phyloP scores from a whole-genome alignment of 2,797 vertebrate genomes.

The Cygnus olor region DNA sequence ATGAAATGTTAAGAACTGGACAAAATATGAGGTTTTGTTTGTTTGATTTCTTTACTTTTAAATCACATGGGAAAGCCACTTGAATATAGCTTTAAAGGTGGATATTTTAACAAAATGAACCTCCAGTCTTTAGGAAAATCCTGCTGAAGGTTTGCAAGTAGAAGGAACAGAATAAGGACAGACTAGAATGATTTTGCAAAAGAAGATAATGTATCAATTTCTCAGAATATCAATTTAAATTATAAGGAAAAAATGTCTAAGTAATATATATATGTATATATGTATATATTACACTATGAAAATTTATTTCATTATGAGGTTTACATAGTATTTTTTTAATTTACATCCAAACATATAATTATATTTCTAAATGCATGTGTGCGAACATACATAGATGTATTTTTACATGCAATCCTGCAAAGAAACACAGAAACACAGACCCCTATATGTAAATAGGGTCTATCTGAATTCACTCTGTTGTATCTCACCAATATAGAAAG shows the following conservation, averaged over 20 bases:
- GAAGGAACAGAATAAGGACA: background rate
- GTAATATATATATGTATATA: background rate
- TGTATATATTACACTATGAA: background rate
- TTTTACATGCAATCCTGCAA: background rate
- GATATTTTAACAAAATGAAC: background rate
- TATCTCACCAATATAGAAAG: background rate
- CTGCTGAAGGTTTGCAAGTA: background rate
- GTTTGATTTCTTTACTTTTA: background rate
- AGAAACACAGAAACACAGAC: background rate
- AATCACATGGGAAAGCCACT: background rate
- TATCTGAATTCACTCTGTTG: background rate
- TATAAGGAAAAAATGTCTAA: background rate
- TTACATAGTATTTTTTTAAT: background rate
- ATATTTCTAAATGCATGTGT: background rate
- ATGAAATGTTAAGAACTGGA: background rate
- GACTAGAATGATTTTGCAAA: background rate
- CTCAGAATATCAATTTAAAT: background rate
- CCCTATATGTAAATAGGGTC: fast-evolving
- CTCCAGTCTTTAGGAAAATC: background rate
- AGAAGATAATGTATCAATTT: background rate
- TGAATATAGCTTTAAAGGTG: background rate
- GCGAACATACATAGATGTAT: background rate
- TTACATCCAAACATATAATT: background rate
- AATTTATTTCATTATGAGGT: background rate
- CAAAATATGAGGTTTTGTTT: background rate